Base-by-base conservation (phyloP, 1,140 invertebrate genomes). In the Anthonomus grandis region DNA sequence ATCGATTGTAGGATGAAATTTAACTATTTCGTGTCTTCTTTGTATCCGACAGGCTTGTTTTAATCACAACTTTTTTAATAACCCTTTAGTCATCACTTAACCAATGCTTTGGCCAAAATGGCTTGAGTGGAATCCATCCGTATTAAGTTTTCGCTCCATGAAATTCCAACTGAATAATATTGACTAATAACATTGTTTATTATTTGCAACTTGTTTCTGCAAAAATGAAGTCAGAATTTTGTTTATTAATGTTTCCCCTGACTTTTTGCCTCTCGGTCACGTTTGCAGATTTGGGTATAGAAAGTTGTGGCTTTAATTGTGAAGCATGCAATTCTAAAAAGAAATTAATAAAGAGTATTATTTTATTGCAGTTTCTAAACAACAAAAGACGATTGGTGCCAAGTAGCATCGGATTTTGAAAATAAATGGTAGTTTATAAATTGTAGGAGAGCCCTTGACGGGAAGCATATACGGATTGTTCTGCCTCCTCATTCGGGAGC, bases 301-400 rank as follows among this genome's bases (percentile, higher is more conserved):
- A 6, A 6, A 13, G 13, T 9, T 9, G 5, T 39, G 37, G 5
- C 17, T 5, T 39, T 39, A 15, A 13, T 39, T 39, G 13, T 6
- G 37, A 13, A 6, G 37, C 13, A 39, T 39, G 5, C 17, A 13
- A 6, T 6, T 39, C 37, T 39, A 13, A 6, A 39, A 39, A 39
- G 17, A 6, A 39, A 12, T n/a, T n/a, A n/a, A n/a, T n/a, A 5
- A n/a, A 13, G 13, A 39, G 13, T 39, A 39, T 39, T 39, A 39
- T 39, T 39, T 39, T 6, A 39, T 39, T 39, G 37, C 37, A 39
- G 37, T 39, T 39, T 39, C 42, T 21, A 22, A 9, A 5, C 23
- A 22, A 22, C 42, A 45, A 45, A n/a, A n/a, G n/a, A n/a, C n/a
- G 19, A 24, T 45, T 45, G 42, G 42, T 24, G 18, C 23, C 9